Base-by-base conservation (phyloP, 2,113 vertebrate species). In the Anarhynchus alexandrinus region DNA sequence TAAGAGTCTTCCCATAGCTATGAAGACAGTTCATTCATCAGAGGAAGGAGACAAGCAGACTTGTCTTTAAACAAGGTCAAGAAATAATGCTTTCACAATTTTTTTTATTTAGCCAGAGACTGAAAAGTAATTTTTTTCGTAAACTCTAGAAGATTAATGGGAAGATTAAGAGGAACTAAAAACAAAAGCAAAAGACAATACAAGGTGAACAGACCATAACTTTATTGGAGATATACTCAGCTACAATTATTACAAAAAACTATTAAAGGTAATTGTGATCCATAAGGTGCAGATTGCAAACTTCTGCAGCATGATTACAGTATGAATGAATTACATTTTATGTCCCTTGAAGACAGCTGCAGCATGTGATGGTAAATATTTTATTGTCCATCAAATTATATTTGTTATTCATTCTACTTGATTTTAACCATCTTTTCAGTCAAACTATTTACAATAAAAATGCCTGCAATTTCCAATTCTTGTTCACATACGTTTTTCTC, bases 211-310 rank as follows among this genome's bases (percentile, higher is more conserved):
- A 99, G 99, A 99, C 98, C 98, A 98, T 98, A 98, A 99, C 98
- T 99, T 99, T 99, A 99, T 99, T 99, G 98, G 98, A 98, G 98
- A 99, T 99, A 99, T 98, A 99, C 98, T 98, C 96, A 97, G 98
- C 99, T 99, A 99, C 99, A 99, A 98, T 99, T 98, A 98, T 98
- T 98, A 98, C 96, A 97, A 98, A 98, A 96, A 97, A 97, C 93
- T 96, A 98, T 97, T 97, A 97, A 99, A 99, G 98, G 98, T 98
- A 98, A 98, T 97, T 97, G 98, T 99, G 99, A 99, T 98, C 98
- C 98, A 98, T 99, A 98, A 99, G 99, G 99, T 99, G 99, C 99
- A 98, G 98, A 98, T 98, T 97, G 98, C 98, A 98, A 97, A 98
- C 97, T 98, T 98, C 98, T 98, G 99, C 98, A 98, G 99, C 98